Percentiles rank a stretch among this genome's conserved stretches.
Conservation (phyloP, 1,140 invertebrate species). For the Bombyx mori region ASM3026992v2 NC_085115.1:839501-840000, state of each 20-base stretch:
- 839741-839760: constrained; percentile 88
- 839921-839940: constrained; percentile 82
- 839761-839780: constrained; percentile 88
- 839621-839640: constrained; percentile 87
- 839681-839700: constrained; percentile 61
- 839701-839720: constrained; percentile 64
- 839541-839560: too few relatives aligned
- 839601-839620: constrained; percentile 71
- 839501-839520: too few relatives aligned
- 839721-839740: constrained; percentile 83
- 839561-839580: too few relatives aligned
- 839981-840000: constrained; percentile 65
- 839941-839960: constrained; percentile 82
- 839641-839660: constrained; percentile 73
- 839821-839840: constrained; percentile 86
- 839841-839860: constrained; percentile 80
- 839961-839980: constrained; percentile 83
- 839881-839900: constrained; percentile 77
- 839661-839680: constrained; percentile 73
- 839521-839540: too few relatives aligned
- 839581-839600: not conserved
- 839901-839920: constrained; percentile 75
- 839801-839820: constrained; percentile 92
- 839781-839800: constrained; percentile 86
- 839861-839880: constrained; percentile 67